Conservation (phyloP, 2,888 invertebrate genomes). For the Silvanus unidentatus region DNA sequence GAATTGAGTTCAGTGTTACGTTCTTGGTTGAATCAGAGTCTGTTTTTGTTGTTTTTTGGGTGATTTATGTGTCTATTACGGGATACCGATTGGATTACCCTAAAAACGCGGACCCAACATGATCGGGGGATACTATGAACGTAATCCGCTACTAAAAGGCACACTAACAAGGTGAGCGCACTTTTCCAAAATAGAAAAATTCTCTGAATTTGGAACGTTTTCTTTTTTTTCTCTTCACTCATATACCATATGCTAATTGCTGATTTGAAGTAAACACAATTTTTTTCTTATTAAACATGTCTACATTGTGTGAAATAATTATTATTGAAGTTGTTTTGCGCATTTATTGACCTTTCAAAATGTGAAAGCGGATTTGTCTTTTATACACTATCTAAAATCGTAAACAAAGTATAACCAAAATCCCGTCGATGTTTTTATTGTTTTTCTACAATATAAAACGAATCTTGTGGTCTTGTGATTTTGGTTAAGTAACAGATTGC, state of each 20-base stretch:
- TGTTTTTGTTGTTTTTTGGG: background rate
- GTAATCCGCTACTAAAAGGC: conserved; percentile 56
- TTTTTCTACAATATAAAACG: too few relatives aligned
- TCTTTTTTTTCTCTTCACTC: too few relatives aligned
- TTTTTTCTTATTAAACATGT: too few relatives aligned
- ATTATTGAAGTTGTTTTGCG: conserved; percentile 1
- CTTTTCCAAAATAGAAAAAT: background rate
- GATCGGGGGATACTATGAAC: conserved; percentile 53
- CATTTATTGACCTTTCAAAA: conserved; percentile 5
- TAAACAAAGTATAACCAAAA: too few relatives aligned
- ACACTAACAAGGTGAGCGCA: conserved; percentile 51
- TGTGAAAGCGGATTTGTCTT: conserved; percentile 5
- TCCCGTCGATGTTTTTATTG: too few relatives aligned
- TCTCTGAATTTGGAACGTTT: too few relatives aligned
- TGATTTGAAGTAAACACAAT: too few relatives aligned
- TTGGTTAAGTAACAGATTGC: too few relatives aligned
- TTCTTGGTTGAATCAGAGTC: conserved; percentile 11
- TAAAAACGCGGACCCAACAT: conserved; percentile 31
- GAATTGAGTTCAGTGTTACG: conserved; percentile 16
- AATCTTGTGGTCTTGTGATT: too few relatives aligned
- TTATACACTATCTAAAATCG: background rate
- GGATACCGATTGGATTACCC: conserved; percentile 23
- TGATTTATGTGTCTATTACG: conserved; percentile 21
- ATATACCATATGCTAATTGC: too few relatives aligned
- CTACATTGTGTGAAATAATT: background rate